A percentile compares a stretch with the other conserved stretches of the same genome.
phyloP scores from a whole-genome alignment of 2,888 invertebrate species.

The Nymphalis c-album region DNA sequence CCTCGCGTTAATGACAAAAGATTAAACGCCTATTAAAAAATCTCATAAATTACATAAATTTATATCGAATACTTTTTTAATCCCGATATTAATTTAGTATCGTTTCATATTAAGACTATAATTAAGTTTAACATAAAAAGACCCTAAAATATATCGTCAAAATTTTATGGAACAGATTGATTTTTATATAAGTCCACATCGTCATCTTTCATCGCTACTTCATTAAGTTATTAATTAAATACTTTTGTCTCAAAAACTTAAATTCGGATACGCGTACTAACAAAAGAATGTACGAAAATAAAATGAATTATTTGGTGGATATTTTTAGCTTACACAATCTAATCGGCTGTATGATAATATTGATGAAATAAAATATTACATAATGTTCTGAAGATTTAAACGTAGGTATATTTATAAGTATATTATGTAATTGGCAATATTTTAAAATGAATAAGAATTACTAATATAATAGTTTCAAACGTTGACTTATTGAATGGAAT shows the following conservation, averaged over 20 bases:
- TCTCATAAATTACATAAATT: slow-evolving; percentile 72
- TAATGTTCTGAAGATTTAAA: too few species aligned
- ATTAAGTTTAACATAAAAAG: slow-evolving; percentile 72
- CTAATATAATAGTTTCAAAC: too few species aligned
- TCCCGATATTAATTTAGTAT: slow-evolving; percentile 74
- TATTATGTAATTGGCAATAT: too few species aligned
- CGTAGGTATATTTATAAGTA: too few species aligned
- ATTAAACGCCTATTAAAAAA: slow-evolving; percentile 64
- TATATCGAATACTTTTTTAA: slow-evolving; percentile 73
- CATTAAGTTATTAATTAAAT: slow-evolving; percentile 1
- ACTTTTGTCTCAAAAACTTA: not conserved
- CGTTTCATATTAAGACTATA: slow-evolving; percentile 76
- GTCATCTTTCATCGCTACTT: not conserved
- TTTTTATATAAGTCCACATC: slow-evolving; percentile 62
- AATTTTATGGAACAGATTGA: slow-evolving; percentile 55
- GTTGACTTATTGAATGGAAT: too few species aligned
- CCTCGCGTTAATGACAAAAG: slow-evolving; percentile 39
- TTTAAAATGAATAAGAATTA: too few species aligned
- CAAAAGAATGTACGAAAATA: not conserved
- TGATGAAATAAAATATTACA: too few species aligned
- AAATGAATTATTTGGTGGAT: too few species aligned
- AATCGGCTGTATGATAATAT: too few species aligned
- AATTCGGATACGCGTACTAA: not conserved
- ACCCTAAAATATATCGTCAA: slow-evolving; percentile 63
- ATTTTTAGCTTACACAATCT: too few species aligned